Evolutionary conservation across 1,140 invertebrate species (phyloP), one percentile per base, ranked within the genome.

Genomic region (Anastatus disparis): DNA sequence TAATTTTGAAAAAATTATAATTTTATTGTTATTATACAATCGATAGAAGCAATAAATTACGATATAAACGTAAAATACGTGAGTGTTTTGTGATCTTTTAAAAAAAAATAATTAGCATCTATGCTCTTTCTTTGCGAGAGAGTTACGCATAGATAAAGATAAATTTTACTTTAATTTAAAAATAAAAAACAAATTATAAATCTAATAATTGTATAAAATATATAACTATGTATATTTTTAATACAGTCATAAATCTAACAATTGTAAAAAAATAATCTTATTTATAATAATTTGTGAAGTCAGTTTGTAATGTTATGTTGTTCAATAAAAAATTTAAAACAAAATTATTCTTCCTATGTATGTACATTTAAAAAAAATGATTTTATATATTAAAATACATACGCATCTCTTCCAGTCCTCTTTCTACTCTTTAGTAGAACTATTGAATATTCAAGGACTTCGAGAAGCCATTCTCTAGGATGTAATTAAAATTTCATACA

Each of bases 271-370:
- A n/a, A 15, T 46, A 31, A 70, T 46, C 35, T n/a, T 70, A 70
- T 62, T 56, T 70, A 55, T 63, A 50, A 63, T 68, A 40, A 10
- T 20, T 13, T 29, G 17, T 31, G 15, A 31, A 55, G 13, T 63
- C 44, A 70, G 4, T 17, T 35, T 63, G 29, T 63, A 70, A 70
- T 70, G 38, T 70, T 70, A 63, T 35, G 50, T 63, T 70, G 68
- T 70, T 70, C 50, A 70, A 70, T 70, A 70, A 70, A 70, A 63
- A 15, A 17, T 29, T 46, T 55, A 62, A 55, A 44, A 44, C 22
- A 15, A 10, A 3, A 26, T 27, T 12, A 15, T 27, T 27, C n/a
- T n/a, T n/a, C n/a, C n/a, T n/a, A n/a, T n/a, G n/a, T n/a, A n/a
- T n/a, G n/a, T n/a, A n/a, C n/a, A n/a, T n/a, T n/a, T n/a, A n/a